Evolutionary conservation across 2,888 invertebrate species (phyloP).

Genomic region (Scrobipalpa costella): DNA sequence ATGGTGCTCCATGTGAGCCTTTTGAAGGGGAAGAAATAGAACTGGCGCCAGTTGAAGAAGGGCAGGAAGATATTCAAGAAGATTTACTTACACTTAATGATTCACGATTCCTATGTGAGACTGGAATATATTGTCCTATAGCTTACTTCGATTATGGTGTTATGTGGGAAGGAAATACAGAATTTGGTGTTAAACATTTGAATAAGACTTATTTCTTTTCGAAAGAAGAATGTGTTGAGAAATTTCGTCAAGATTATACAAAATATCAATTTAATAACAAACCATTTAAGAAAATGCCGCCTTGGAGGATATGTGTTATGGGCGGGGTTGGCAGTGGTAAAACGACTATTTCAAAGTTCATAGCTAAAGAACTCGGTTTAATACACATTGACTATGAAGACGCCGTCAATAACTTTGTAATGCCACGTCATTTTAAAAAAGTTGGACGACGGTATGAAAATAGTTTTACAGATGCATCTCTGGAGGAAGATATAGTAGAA

Average conservation of each 20-base stretch:
- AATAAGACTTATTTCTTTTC: constrained; percentile 79
- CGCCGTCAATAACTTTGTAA: constrained; percentile 55
- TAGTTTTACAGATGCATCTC: constrained; percentile 53
- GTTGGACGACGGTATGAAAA: constrained; percentile 71
- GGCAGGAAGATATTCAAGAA: constrained; percentile 48
- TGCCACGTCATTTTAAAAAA: constrained; percentile 70
- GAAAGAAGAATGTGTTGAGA: constrained; percentile 67
- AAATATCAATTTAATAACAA: constrained; percentile 70
- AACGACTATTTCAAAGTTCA: constrained; percentile 67
- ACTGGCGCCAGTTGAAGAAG: constrained; percentile 35
- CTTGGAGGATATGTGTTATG: constrained; percentile 79
- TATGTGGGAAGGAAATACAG: constrained; percentile 83
- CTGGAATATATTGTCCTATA: constrained; percentile 82
- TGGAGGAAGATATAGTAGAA: constrained; percentile 58
- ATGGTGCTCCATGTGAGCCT: constrained; percentile 48
- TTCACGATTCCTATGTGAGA: constrained; percentile 77
- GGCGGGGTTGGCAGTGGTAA: constrained; percentile 81
- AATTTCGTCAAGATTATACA: constrained; percentile 75
- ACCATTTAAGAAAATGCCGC: constrained; percentile 70
- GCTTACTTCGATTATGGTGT: constrained; percentile 76
- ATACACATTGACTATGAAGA: constrained; percentile 74
- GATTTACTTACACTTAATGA: constrained; percentile 56
- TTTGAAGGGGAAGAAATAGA: constrained; percentile 51
- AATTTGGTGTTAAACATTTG: constrained; percentile 74
- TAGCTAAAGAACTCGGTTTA: constrained; percentile 80